Conservation (phyloP, 2,888 invertebrate genomes). For the Hypomecis atomaria region DNA sequence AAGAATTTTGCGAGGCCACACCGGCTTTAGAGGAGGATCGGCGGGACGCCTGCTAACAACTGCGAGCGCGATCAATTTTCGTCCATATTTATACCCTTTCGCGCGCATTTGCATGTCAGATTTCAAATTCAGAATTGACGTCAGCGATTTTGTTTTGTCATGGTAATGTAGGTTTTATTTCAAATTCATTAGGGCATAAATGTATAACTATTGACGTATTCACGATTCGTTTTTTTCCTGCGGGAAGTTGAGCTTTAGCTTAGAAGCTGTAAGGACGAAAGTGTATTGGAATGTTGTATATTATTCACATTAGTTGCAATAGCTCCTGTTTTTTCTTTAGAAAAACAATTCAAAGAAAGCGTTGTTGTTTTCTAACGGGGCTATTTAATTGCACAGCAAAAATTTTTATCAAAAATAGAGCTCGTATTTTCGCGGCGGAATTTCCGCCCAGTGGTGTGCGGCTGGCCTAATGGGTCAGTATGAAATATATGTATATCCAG, state of each 20-base stretch:
- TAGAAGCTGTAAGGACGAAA: neutral
- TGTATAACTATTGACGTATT: neutral
- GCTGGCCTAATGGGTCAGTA: too few relatives aligned
- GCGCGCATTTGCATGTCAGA: conserved; percentile 52
- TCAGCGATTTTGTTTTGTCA: conserved; percentile 1
- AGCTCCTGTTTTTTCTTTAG: neutral
- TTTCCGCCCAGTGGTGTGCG: too few relatives aligned
- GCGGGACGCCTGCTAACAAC: conserved; percentile 62
- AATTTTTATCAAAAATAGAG: too few relatives aligned
- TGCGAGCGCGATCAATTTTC: conserved; percentile 37
- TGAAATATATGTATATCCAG: too few relatives aligned
- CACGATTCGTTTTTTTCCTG: neutral
- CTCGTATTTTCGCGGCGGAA: too few relatives aligned
- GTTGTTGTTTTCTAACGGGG: neutral
- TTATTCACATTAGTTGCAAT: conserved; percentile 1
- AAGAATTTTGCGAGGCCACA: conserved; percentile 72
- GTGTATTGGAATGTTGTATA: neutral
- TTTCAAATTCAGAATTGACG: conserved; percentile 24
- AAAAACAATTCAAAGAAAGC: conserved; percentile 4
- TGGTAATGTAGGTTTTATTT: conserved; percentile 4
- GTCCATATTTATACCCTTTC: conserved; percentile 53
- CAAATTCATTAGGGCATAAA: neutral
- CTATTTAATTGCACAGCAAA: too few relatives aligned
- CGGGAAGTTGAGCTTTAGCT: neutral
- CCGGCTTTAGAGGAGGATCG: conserved; percentile 58